A percentile compares a stretch with the other conserved stretches of the same genome.
Conservation (phyloP, 2,797 vertebrate species). For the Microctenopoma steveboyesi region DNA sequence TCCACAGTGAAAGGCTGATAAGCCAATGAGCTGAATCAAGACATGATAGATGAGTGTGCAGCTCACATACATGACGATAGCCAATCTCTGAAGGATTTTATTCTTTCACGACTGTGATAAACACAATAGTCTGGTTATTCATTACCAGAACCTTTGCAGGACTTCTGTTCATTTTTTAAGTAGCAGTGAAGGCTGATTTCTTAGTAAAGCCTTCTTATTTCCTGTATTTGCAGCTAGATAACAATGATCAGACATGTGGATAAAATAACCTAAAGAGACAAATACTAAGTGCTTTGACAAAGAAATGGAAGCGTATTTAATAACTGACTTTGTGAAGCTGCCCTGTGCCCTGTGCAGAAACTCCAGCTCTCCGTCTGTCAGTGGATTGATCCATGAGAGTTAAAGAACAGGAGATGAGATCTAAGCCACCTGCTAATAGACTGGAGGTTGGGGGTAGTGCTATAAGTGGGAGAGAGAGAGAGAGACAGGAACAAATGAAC, state of each 20-base stretch:
- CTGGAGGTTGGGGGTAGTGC: background rate
- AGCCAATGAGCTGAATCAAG: constrained; percentile 57
- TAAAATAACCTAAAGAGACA: constrained; percentile 11
- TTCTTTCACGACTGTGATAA: constrained; percentile 25
- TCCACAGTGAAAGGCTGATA: constrained; percentile 66
- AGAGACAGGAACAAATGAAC: constrained; percentile 32
- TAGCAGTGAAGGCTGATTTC: background rate
- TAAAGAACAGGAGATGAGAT: constrained; percentile 54
- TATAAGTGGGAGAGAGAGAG: background rate
- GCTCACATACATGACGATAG: constrained; percentile 39
- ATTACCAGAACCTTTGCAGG: background rate
- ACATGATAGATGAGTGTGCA: constrained; percentile 56
- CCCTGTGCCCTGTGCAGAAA: constrained; percentile 12
- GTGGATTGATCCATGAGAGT: constrained; percentile 50
- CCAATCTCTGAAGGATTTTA: constrained; percentile 34
- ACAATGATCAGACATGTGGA: constrained; percentile 7
- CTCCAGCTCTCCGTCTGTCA: constrained; percentile 37
- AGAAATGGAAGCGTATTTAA: constrained; percentile 16
- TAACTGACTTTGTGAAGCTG: constrained; percentile 20
- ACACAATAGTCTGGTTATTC: constrained; percentile 6
- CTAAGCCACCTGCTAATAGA: constrained; percentile 54
- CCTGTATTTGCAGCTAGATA: background rate
- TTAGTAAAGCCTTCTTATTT: background rate
- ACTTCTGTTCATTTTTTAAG: constrained; percentile 6
- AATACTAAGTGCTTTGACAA: constrained; percentile 27